Conservation (phyloP, 1,140 invertebrate species). For the Ptiloglossa arizonensis region DNA sequence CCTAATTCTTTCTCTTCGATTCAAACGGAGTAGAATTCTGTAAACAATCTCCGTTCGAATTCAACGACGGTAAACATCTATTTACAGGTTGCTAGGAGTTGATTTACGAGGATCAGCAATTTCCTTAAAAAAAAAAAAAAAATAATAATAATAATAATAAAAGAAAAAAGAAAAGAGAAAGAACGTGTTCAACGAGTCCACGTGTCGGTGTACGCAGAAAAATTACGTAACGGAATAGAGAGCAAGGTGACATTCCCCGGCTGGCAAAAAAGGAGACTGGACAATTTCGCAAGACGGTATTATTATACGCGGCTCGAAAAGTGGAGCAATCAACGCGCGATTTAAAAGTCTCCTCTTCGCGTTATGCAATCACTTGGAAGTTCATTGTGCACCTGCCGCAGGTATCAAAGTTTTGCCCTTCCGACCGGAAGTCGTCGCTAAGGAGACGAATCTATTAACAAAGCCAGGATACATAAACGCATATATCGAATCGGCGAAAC, state of each 20-base stretch:
- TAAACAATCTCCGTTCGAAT: no score
- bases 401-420: constrained; percentile 24
- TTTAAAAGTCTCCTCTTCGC: constrained; percentile 8
- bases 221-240: constrained; percentile 30
- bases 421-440: background rate
- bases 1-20: no score
- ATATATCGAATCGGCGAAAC: background rate
- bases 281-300: background rate
- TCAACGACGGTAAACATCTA: no score
- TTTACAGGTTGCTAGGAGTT: no score
- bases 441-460: background rate
- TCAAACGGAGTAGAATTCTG: no score
- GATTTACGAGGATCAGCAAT: no score
- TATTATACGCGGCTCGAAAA: constrained; percentile 10
- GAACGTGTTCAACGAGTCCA: background rate
- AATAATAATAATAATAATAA: no score
- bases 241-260: constrained; percentile 16
- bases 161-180: no score
- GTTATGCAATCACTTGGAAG: background rate
- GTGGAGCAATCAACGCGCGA: constrained; percentile 3
- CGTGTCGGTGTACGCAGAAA: background rate
- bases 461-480: background rate
- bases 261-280: background rate
- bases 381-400: constrained; percentile 5
- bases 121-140: no score